A percentile compares a stretch with the other conserved stretches of the same genome.
Evolutionary conservation across 1,140 invertebrate species (phyloP).

Genomic region (Hermetia illucens): DNA sequence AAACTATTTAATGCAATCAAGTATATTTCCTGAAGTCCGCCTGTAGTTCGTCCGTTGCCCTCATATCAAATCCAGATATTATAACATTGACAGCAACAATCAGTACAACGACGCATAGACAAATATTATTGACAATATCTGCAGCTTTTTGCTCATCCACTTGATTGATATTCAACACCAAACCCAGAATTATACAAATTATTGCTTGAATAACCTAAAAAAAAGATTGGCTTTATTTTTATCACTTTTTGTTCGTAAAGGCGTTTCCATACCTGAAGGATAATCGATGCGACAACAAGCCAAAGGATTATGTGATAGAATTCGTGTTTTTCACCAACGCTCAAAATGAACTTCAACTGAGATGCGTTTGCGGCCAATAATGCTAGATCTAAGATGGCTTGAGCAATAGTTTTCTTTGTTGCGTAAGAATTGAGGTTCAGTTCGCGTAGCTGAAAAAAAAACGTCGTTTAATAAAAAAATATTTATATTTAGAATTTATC

Average conservation of each 20-base stretch:
- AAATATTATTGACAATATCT: slow-evolving; percentile 3
- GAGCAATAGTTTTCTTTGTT: slow-evolving; percentile 69
- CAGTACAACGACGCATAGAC: not conserved
- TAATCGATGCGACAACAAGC: not conserved
- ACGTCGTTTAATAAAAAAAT: too few relatives aligned
- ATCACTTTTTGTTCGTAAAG: not conserved
- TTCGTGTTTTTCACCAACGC: not conserved
- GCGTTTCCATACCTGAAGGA: not conserved
- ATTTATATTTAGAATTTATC: too few relatives aligned
- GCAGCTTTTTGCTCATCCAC: slow-evolving; percentile 1
- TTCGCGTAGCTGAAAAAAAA: not conserved
- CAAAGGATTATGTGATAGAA: slow-evolving; percentile 1
- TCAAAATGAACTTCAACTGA: slow-evolving; percentile 64
- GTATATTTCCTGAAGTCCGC: too few relatives aligned
- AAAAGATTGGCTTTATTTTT: not conserved
- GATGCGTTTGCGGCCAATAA: slow-evolving; percentile 61
- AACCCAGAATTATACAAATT: not conserved
- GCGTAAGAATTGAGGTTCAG: slow-evolving; percentile 1
- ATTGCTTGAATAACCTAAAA: slow-evolving; percentile 1
- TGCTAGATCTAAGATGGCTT: slow-evolving; percentile 59
- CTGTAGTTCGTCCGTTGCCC: too few relatives aligned
- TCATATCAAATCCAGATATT: slow-evolving; percentile 2
- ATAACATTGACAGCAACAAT: slow-evolving; percentile 3
- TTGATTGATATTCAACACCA: slow-evolving; percentile 2
- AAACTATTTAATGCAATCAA: too few relatives aligned